Conservation (phyloP, 2,797 vertebrate genomes). For the Xenops minutus region DNA sequence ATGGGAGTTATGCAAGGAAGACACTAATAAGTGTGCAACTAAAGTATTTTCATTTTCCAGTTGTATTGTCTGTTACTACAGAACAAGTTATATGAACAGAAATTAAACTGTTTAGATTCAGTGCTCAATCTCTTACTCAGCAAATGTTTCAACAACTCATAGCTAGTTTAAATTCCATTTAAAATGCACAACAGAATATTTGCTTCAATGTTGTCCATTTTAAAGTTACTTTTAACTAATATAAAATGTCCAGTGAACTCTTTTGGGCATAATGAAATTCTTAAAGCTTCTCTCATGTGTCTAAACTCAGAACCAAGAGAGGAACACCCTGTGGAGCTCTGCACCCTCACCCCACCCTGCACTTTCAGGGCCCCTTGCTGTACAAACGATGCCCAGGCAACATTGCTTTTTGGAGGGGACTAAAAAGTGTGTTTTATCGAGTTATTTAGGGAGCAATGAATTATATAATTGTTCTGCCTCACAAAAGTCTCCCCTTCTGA, state of each 20-base stretch:
- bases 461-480: not conserved
- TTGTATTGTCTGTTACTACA: not conserved
- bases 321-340: not conserved
- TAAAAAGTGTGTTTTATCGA: not conserved
- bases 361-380: accelerated
- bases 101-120: not conserved
- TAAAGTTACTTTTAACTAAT: not conserved
- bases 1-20: not conserved
- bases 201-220: not conserved
- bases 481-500: not conserved
- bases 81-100: not conserved
- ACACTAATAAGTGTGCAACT: not conserved
- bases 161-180: not conserved
- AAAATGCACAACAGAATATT: not conserved
- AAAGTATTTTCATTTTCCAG: not conserved
- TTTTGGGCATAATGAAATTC: not conserved
- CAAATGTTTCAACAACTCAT: not conserved
- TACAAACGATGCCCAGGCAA: not conserved
- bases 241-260: not conserved
- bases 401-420: not conserved
- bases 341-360: not conserved
- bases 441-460: not conserved
- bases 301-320: not conserved
- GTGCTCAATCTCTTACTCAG: not conserved
- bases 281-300: not conserved